phyloP scores from a whole-genome alignment of 2,888 invertebrate species.

The Phragmatobia fuliginosa region DNA sequence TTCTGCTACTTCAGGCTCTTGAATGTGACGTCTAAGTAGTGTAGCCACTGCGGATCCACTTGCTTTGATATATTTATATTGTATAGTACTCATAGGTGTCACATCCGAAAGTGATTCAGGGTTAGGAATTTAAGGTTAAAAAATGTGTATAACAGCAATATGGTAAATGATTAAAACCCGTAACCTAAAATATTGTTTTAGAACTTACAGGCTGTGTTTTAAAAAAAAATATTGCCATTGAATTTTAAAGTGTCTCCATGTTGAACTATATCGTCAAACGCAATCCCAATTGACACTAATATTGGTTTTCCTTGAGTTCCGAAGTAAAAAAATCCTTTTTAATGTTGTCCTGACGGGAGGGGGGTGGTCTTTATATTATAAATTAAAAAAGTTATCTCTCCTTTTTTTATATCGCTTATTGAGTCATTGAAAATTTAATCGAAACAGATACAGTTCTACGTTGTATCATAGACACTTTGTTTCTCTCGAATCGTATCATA shows the following conservation, averaged over 20 bases:
- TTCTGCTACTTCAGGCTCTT: conserved; percentile 42
- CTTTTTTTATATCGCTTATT: neutral
- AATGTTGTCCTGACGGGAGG: too few relatives aligned
- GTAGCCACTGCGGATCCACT: conserved; percentile 33
- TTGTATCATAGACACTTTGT: neutral
- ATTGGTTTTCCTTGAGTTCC: too few relatives aligned
- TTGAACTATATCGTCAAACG: too few relatives aligned
- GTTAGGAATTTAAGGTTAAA: conserved; percentile 25
- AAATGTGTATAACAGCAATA: neutral
- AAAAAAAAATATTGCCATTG: too few relatives aligned
- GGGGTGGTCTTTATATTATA: neutral
- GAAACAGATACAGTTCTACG: neutral
- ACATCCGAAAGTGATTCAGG: conserved; percentile 23
- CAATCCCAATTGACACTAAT: too few relatives aligned
- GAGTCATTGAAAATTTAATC: neutral
- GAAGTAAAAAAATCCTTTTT: too few relatives aligned
- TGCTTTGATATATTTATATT: conserved; percentile 48
- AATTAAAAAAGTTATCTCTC: neutral
- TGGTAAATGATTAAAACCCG: too few relatives aligned
- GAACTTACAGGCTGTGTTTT: too few relatives aligned
- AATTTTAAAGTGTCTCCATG: too few relatives aligned
- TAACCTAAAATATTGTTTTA: too few relatives aligned
- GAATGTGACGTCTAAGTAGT: conserved; percentile 42
- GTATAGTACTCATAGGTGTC: conserved; percentile 31
- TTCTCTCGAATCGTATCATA: neutral